These are phyloP conservation scores for Phasia obesa DNA, from an alignment of 2,888 invertebrate genomes.

Conservation along the genomic window DNA sequence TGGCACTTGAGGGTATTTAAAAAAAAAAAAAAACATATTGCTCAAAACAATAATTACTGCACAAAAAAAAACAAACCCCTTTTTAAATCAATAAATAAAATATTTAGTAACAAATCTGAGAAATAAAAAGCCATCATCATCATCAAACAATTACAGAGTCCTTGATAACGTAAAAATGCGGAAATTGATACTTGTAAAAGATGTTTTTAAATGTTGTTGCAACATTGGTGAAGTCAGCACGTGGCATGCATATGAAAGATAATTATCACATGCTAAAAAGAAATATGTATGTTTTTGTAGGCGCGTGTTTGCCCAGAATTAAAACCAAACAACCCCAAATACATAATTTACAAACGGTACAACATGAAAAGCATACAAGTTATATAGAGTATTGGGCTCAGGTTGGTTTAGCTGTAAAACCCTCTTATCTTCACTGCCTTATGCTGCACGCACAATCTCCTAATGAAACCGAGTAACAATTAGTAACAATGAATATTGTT, in stretches of 20 bases:
- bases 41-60: neutral
- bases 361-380: constrained; percentile 48
- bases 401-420: constrained; percentile 21
- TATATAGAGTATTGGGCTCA: neutral
- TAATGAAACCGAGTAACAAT: constrained; percentile 49
- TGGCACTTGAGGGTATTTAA: constrained; percentile 59
- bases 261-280: constrained; percentile 79
- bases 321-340: constrained; percentile 58
- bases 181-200: constrained; percentile 80
- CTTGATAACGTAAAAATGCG: constrained; percentile 73
- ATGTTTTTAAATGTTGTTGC: constrained; percentile 63
- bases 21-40: constrained; percentile 56
- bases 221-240: constrained; percentile 72
- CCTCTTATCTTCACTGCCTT: constrained; percentile 37
- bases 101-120: constrained; percentile 49
- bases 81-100: constrained; percentile 32
- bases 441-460: constrained; percentile 48
- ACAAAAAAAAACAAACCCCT: constrained; percentile 23
- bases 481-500: constrained; percentile 31
- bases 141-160: constrained; percentile 74
- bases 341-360: constrained; percentile 15
- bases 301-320: constrained; percentile 50
- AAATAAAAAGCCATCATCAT: constrained; percentile 40
- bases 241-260: constrained; percentile 77
- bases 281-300: constrained; percentile 63